These are phyloP conservation scores for Dicroscelio sp. DNA, from an alignment of 2,888 invertebrate genomes.

Conservation along the genomic window DNA sequence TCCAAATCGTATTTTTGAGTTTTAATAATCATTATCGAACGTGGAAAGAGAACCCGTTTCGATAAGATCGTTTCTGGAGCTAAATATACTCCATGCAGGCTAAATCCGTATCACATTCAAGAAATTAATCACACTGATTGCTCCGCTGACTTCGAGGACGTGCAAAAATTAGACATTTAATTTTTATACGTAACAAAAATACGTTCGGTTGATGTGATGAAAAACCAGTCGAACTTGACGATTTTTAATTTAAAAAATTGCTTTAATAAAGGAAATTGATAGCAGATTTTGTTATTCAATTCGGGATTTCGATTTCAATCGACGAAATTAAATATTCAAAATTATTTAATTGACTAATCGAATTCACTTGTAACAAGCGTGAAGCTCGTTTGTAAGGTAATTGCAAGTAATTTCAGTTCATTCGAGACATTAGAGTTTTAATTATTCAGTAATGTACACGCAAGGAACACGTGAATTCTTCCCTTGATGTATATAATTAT, in stretches of 20 bases:
- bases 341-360: background rate
- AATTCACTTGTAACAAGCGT: slow-evolving; percentile 3
- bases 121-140: slow-evolving; percentile 87
- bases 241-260: background rate
- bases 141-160: no score
- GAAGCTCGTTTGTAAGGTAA: slow-evolving; percentile 31
- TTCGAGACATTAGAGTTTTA: slow-evolving; percentile 55
- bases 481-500: slow-evolving; percentile 62
- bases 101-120: slow-evolving; percentile 89
- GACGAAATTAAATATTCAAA: background rate
- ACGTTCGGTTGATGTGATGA: no score
- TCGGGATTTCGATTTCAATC: no score
- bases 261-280: background rate
- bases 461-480: slow-evolving; percentile 52
- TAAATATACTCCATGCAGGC: slow-evolving; percentile 89
- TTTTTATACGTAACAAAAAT: no score
- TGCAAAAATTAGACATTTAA: no score
- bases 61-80: slow-evolving; percentile 89
- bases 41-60: slow-evolving; percentile 89
- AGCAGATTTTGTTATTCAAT: no score
- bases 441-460: slow-evolving; percentile 50
- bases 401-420: slow-evolving; percentile 52
- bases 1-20: slow-evolving; percentile 87
- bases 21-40: slow-evolving; percentile 89
- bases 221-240: no score